Conservation (phyloP, 1,140 invertebrate genomes). For the Aphidius ervi region DNA sequence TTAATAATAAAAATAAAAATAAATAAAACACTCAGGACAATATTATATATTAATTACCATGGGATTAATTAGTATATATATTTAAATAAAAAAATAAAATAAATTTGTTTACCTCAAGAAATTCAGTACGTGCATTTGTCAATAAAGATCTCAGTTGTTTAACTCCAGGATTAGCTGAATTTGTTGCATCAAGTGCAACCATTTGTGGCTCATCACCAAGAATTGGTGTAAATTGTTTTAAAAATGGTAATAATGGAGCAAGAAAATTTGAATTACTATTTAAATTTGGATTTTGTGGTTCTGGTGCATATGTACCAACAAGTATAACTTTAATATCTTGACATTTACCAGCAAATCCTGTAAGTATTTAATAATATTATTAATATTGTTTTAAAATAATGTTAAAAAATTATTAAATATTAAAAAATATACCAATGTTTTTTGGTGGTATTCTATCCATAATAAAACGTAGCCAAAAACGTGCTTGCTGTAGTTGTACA, state of each 20-base stretch:
- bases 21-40: constrained; percentile 21
- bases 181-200: constrained; percentile 49
- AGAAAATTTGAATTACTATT: constrained; percentile 40
- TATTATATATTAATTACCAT: constrained; percentile 18
- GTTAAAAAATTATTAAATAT: too few relatives aligned
- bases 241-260: constrained; percentile 42
- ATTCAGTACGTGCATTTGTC: constrained; percentile 43
- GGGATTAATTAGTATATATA: not conserved
- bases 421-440: constrained; percentile 59
- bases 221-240: constrained; percentile 47
- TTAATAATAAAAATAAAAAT: constrained; percentile 20
- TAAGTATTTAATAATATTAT: not conserved
- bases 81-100: not conserved
- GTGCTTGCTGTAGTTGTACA: constrained; percentile 69
- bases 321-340: constrained; percentile 48
- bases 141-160: constrained; percentile 48
- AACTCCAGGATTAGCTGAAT: constrained; percentile 51
- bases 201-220: constrained; percentile 46
- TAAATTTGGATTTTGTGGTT: constrained; percentile 42
- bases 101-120: constrained; percentile 45
- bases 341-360: constrained; percentile 48
- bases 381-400: too few relatives aligned
- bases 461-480: constrained; percentile 79
- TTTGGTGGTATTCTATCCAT: constrained; percentile 67
- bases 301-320: constrained; percentile 49